These are phyloP conservation scores for Antigone vipio DNA, from an alignment of 2,113 vertebrate genomes.

Conservation along the genomic window DNA sequence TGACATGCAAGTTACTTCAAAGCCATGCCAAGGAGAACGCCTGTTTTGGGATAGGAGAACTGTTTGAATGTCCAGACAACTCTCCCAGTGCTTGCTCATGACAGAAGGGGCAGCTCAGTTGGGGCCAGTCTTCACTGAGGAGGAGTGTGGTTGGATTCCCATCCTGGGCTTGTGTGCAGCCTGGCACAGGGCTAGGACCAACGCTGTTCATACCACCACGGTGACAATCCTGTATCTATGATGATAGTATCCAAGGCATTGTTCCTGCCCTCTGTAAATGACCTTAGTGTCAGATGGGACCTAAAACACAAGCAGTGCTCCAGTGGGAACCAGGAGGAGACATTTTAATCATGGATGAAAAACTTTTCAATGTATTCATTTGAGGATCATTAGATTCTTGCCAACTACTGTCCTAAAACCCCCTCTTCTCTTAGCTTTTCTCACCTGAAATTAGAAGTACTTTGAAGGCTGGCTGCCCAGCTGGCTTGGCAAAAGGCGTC, in stretches of 20 bases:
- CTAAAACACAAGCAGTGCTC: neutral
- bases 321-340: neutral
- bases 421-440: neutral
- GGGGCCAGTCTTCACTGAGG: neutral
- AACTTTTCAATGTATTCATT: neutral
- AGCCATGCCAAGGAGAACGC: neutral
- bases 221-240: neutral
- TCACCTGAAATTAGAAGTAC: neutral
- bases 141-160: neutral
- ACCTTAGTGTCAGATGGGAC: neutral
- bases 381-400: neutral
- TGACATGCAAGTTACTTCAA: neutral
- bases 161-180: neutral
- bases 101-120: neutral
- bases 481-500: neutral
- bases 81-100: neutral
- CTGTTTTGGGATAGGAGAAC: neutral
- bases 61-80: neutral
- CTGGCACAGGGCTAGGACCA: neutral
- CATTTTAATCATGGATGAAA: neutral
- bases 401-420: neutral
- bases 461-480: neutral
- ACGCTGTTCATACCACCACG: rapidly evolving
- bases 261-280: neutral
- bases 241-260: neutral